phyloP scores from a whole-genome alignment of 2,113 vertebrate genomes.

The Rhagologus leucostigma region DNA sequence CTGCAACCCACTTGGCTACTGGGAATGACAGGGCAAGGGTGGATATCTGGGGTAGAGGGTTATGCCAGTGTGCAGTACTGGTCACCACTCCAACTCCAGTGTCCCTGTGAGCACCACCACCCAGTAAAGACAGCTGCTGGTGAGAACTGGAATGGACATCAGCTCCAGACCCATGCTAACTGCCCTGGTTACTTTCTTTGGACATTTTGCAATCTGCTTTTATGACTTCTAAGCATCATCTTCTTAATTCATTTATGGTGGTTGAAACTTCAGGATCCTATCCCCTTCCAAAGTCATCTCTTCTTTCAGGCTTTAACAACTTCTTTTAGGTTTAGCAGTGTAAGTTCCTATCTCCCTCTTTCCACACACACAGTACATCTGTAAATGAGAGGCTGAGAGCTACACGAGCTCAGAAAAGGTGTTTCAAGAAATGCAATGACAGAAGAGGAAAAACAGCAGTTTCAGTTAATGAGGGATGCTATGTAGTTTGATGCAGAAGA shows the following conservation, averaged over 20 bases:
- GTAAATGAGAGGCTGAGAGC: background rate
- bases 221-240: background rate
- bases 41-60: no score
- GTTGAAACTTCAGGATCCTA: background rate
- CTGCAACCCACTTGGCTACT: background rate
- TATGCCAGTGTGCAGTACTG: background rate
- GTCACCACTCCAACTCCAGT: background rate
- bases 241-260: background rate
- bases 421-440: background rate
- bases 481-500: background rate
- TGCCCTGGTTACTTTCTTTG: background rate
- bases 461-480: background rate
- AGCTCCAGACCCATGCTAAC: fast-evolving
- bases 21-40: background rate
- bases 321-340: background rate
- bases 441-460: background rate
- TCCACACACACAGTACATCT: background rate
- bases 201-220: background rate
- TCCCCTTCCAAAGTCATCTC: background rate
- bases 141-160: background rate
- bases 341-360: background rate
- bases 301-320: background rate
- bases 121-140: background rate
- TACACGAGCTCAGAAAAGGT: background rate
- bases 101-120: background rate